phyloP scores from a whole-genome alignment of 2,113 vertebrate genomes.

The Pituophis catenifer region DNA sequence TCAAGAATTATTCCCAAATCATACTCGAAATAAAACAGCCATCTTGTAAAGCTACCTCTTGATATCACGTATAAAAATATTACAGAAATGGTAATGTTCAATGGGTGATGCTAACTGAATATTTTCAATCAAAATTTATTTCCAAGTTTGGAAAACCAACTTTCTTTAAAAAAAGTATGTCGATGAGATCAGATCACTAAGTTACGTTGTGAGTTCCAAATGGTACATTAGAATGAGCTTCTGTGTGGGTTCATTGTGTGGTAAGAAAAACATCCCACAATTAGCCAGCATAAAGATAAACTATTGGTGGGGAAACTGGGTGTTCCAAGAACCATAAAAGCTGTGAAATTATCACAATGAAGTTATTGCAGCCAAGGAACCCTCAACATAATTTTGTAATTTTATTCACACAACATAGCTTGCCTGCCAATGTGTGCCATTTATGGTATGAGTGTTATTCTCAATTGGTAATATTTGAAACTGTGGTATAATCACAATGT shows the following conservation, averaged over 20 bases:
- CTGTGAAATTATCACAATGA: neutral
- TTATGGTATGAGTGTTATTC: constrained; percentile 23
- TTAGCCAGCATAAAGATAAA: neutral
- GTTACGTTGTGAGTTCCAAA: neutral
- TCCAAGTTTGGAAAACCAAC: neutral
- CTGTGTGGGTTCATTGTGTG: neutral
- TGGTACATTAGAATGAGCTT: neutral
- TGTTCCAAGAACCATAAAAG: neutral
- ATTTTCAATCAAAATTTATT: neutral
- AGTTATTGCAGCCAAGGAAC: neutral
- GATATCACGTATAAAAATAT: neutral
- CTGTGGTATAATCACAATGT: constrained; percentile 1
- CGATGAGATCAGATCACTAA: neutral
- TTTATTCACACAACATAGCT: neutral
- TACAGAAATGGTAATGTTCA: neutral
- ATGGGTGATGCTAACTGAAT: neutral
- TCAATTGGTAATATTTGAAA: constrained; percentile 31
- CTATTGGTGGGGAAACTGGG: too few relatives aligned
- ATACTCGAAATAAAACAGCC: neutral
- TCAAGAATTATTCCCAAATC: neutral
- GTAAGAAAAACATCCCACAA: neutral
- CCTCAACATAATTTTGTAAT: neutral
- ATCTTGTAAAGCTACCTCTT: neutral
- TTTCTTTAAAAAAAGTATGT: neutral
- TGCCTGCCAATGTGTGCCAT: neutral